Evolutionary conservation across 92 coral and sea anemone genomes (phyloP), one percentile per base, ranked within the genome.

Genomic region (Phenganax stokvisi): DNA sequence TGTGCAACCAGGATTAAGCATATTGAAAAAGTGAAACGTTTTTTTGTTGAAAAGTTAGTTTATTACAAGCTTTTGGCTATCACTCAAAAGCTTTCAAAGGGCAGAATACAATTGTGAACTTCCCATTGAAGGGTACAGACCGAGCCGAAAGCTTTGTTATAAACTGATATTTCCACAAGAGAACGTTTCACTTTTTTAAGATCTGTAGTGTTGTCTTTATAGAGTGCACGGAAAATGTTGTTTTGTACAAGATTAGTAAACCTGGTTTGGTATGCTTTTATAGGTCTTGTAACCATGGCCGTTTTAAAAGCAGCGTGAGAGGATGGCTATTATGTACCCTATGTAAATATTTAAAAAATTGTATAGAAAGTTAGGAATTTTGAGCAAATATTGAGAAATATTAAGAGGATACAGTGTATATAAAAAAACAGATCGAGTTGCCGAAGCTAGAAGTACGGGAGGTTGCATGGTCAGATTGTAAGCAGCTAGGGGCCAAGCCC

Each of bases 271-370:
- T 52, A 47, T 69, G 57, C 27, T 72, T 85, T 37, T 67, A 20
- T 20, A 89, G 91, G 91, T 8, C 78, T 89, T 20, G 84, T 85
- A 31, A 89, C 91, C 6, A 89, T 89, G 91, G 91, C 87, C 27
- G 75, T 89, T 9, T 51, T 89, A 64, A 85, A 81, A 74, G 51
- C 85, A 51, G 57, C 78, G 15, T 84, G 57, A 56, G 58, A 51
- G 64, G 72, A 16, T 72, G 59, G 12, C 8, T 31, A 20, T 6
- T 13, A 25, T 59, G 27, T 59, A 59, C 27, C 7, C 11, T 31
- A 52, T 51, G 27, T 13, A 51, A 72, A 51, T 72, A 12, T 72
- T 15, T 10, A 54, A 0, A 29, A 72, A 54, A 72, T 72, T 75
- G n/a, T 57, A 55, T 58, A n/a, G 9, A 71, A 0, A 16, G 3